Evolutionary conservation across 2,888 invertebrate species (phyloP).

Genomic region (Lasius platythorax): DNA sequence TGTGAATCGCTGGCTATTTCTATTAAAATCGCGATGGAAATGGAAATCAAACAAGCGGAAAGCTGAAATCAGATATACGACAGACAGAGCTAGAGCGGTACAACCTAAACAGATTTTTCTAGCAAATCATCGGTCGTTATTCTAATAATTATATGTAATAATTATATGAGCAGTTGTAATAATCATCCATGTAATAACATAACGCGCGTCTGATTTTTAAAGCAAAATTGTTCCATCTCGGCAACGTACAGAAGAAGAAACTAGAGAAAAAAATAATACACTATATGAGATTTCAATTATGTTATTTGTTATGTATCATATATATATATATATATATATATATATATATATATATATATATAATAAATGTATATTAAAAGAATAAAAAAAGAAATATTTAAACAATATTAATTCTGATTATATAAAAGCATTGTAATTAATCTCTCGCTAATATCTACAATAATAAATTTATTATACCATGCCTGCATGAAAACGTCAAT

Average conservation of each 20-base stretch:
- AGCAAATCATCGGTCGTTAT: background rate
- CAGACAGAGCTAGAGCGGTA: background rate
- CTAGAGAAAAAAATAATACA: background rate
- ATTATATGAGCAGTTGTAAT: background rate
- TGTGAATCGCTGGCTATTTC: slow-evolving; percentile 43
- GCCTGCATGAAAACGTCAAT: background rate
- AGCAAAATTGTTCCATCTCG: background rate
- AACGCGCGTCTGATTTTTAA: background rate
- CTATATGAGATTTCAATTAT: background rate
- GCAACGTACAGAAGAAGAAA: background rate
- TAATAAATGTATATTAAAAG: background rate
- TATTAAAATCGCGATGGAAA: slow-evolving; percentile 38
- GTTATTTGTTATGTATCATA: background rate
- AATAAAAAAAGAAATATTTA: background rate
- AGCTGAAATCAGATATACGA: slow-evolving; percentile 19
- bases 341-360: background rate
- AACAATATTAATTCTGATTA: background rate
- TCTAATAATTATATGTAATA: background rate
- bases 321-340: background rate
- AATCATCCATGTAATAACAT: background rate
- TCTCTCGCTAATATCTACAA: background rate
- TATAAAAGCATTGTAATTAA: background rate
- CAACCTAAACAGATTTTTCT: background rate
- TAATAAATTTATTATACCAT: background rate
- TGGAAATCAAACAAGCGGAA: slow-evolving; percentile 39